These are phyloP conservation scores for Hycleus phaleratus DNA, from an alignment of 1,140 invertebrate species.

Conservation along the genomic window DNA sequence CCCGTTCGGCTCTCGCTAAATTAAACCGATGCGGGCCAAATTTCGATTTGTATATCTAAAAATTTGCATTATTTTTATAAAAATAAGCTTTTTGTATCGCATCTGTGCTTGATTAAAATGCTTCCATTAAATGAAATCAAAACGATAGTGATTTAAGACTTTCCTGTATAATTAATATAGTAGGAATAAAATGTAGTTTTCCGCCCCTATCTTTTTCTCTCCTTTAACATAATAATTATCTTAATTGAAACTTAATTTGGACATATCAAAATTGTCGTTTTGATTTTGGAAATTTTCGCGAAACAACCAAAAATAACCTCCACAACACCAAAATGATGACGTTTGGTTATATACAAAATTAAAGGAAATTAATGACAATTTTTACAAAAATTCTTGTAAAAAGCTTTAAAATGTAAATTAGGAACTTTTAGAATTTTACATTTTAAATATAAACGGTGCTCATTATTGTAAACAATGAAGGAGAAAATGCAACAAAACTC, in stretches of 20 bases:
- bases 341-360: conserved; percentile 17
- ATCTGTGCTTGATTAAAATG: too few relatives aligned
- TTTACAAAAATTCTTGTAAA: conserved; percentile 10
- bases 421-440: conserved; percentile 21
- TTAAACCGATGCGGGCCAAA: too few relatives aligned
- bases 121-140: too few relatives aligned
- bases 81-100: too few relatives aligned
- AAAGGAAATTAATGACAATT: background rate
- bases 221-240: background rate
- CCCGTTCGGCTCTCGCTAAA: too few relatives aligned
- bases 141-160: too few relatives aligned
- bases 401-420: conserved; percentile 23
- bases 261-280: conserved; percentile 24
- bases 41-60: too few relatives aligned
- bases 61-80: too few relatives aligned
- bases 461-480: conserved; percentile 9
- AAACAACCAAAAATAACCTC: conserved; percentile 24
- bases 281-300: conserved; percentile 10
- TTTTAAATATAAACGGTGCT: conserved; percentile 23
- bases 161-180: too few relatives aligned
- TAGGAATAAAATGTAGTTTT: too few relatives aligned
- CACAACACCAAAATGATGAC: conserved; percentile 15
- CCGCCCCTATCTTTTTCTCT: background rate
- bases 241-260: conserved; percentile 3
- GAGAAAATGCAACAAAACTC: too few relatives aligned